Evolutionary conservation across 2,113 vertebrate species (phyloP).

Genomic region (Dicrurus megarhynchus): DNA sequence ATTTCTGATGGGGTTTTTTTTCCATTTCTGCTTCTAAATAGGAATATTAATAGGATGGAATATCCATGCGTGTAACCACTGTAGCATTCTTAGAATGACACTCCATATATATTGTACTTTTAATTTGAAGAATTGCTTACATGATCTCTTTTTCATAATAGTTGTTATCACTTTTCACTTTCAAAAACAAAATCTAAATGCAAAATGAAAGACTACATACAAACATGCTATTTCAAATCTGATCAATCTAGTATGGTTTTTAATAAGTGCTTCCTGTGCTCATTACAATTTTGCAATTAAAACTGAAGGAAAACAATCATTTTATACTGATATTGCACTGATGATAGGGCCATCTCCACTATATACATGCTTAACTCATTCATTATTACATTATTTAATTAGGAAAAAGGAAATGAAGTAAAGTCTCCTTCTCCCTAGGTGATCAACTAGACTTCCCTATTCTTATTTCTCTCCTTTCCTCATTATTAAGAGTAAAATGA

Average conservation of each 20-base stretch:
- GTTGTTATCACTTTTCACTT: neutral
- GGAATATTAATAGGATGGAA: neutral
- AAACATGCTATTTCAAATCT: conserved; percentile 33
- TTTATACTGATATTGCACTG: conserved; percentile 1
- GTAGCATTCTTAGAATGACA: neutral
- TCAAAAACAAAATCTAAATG: conserved; percentile 8
- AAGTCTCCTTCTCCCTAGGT: neutral
- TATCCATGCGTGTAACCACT: neutral
- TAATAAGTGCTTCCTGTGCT: conserved; percentile 36
- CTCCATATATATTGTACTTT: neutral
- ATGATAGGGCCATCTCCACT: neutral
- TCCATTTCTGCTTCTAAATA: neutral
- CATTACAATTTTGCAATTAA: conserved; percentile 46
- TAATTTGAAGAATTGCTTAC: neutral
- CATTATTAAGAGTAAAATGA: conserved; percentile 16
- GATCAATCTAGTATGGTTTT: neutral
- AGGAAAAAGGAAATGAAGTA: conserved; percentile 53
- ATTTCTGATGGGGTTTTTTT: neutral
- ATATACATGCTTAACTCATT: neutral
- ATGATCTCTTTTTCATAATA: neutral
- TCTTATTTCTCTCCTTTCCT: neutral
- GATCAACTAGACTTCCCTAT: conserved; percentile 13
- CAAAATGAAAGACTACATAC: conserved; percentile 30
- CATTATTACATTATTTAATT: conserved; percentile 63
- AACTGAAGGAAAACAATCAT: conserved; percentile 56